Base-by-base conservation (phyloP, 2,113 vertebrate genomes). In the Cepphus grylle region DNA sequence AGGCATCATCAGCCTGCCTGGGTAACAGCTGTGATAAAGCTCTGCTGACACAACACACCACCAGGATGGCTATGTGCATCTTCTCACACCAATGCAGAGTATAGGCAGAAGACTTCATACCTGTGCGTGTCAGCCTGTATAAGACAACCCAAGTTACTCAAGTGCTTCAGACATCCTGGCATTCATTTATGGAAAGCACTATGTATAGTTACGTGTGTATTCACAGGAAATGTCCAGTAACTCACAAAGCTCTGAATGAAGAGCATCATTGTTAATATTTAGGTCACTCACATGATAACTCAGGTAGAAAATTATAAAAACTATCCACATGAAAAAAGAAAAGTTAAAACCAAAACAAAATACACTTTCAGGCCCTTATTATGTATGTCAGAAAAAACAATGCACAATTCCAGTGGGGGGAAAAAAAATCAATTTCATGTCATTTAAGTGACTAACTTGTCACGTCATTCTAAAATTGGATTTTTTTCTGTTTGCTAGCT, bases 401-500 rank as follows among this genome's bases (percentile, higher is more conserved):
- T 1, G 3, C 15, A 62, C 8, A 36, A 18, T 62, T 82, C 32
- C 49, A 59, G 9, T 40, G 12, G 10, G 3, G 3, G 3, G 17
- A 80, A n/a, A 30, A 77, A 72, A 9, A 69, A 77, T 92, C 36
- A 59, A 65, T 93, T 88, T 81, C 1, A 1, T 29, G 32, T 45
- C 10, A 43, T 93, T 42, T 53, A 66, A 85, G 38, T 79, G 27
- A 52, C 40, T 80, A n/a, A 74, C 47, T 61, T 65, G 25, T 61
- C 45, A 77, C 4, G 58, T 96, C 38, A 52, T 38, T 72, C 15
- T 55, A 69, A 94, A 97, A 79, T 29, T 21, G 42, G 30, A 27
- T 30, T 86, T 87, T 88, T 89, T 85, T 81, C 84, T 81, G 43
- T 93, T 96, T 97, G 71, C 45, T 80, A 86, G 34, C 43, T 92